Conservation (phyloP, 2,888 invertebrate genomes). For the Epinotia bilunana region DNA sequence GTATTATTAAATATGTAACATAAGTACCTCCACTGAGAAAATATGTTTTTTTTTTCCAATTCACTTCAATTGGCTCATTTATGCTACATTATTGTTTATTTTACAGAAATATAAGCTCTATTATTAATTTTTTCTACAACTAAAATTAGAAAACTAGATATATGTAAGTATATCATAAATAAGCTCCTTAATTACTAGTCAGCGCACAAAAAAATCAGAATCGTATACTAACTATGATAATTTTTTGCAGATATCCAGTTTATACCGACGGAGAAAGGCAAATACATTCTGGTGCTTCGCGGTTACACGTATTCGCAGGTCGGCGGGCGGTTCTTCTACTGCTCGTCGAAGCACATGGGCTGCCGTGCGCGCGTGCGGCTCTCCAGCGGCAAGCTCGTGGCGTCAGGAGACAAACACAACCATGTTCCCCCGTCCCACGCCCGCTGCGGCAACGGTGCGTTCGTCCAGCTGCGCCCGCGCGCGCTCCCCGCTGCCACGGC, state of each 20-base stretch:
- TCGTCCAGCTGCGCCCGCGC: conserved; percentile 76
- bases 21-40: no score
- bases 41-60: no score
- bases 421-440: conserved; percentile 79
- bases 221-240: neutral
- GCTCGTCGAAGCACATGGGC: conserved; percentile 80
- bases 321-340: conserved; percentile 80
- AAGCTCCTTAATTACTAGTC: neutral
- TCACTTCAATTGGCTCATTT: no score
- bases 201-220: neutral
- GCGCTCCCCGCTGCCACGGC: neutral
- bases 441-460: conserved; percentile 79
- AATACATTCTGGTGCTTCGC: conserved; percentile 77
- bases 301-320: conserved; percentile 81
- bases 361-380: conserved; percentile 76
- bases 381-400: conserved; percentile 71
- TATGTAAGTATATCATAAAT: no score
- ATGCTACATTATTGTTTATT: neutral
- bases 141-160: neutral
- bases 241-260: conserved; percentile 78
- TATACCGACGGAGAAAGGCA: conserved; percentile 81
- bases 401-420: conserved; percentile 75
- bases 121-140: neutral
- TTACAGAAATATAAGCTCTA: neutral
- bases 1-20: no score